Evolutionary conservation across 2,888 invertebrate genomes (phyloP).

Genomic region (Drosophila robusta): DNA sequence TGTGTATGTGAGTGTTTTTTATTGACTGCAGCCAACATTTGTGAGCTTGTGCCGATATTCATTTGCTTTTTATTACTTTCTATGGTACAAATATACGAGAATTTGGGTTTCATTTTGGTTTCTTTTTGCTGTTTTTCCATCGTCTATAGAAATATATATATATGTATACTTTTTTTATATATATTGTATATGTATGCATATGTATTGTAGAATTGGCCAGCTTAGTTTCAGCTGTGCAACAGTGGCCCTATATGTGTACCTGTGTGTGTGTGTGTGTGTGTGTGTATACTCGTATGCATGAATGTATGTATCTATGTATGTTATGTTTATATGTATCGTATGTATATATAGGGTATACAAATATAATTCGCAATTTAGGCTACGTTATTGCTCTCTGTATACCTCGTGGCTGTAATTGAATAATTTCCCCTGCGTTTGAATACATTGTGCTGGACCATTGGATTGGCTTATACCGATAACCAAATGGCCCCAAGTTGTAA

Average conservation of each 20-base stretch:
- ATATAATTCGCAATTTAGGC: constrained; percentile 56
- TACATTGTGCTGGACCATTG: constrained; percentile 41
- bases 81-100: constrained; percentile 54
- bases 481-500: constrained; percentile 44
- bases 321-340: constrained; percentile 11
- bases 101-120: constrained; percentile 6
- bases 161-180: constrained; percentile 27
- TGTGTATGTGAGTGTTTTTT: constrained; percentile 25
- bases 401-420: constrained; percentile 61
- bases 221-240: constrained; percentile 3
- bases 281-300: constrained; percentile 6
- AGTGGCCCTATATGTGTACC: constrained; percentile 37
- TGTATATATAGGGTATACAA: constrained; percentile 56
- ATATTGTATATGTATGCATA: constrained; percentile 43
- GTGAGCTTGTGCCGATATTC: constrained; percentile 15
- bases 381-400: constrained; percentile 52
- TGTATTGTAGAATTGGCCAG: constrained; percentile 49
- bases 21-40: constrained; percentile 28
- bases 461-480: constrained; percentile 16
- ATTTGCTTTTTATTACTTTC: constrained; percentile 34
- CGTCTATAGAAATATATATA: constrained; percentile 51
- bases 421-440: constrained; percentile 42
- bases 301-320: constrained; percentile 12
- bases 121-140: constrained; percentile 20
- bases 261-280: constrained; percentile 6